Evolutionary conservation across 2,888 invertebrate species (phyloP), one percentile per base, ranked within the genome.

Genomic region (Dolichopus griseipennis): DNA sequence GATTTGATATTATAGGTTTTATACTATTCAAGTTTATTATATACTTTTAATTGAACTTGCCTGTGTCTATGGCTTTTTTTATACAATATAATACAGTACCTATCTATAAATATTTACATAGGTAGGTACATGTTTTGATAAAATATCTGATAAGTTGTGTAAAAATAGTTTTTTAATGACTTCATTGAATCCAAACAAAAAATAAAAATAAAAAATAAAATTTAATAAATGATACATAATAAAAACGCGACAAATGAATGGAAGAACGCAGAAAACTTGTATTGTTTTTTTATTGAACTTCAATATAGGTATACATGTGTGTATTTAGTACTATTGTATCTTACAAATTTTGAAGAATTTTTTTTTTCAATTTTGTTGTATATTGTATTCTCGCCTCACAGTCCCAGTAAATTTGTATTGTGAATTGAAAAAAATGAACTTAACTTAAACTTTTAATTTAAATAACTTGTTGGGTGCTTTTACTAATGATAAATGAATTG

Each of bases 101-200:
- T 27, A 4, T 27, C 5, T 27, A 5, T 27, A 4, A 27, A 27
- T 27, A 4, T 27, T 27, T 27, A 27, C 27, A 4, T 4, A 27
- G 5, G 9, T 52, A 52, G 15, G 52, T 52, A 52, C 15, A 52
- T 52, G 9, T 2, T 15, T 12, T 52, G 9, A 12, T 18, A 18
- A 52, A n/a, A 6, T 12, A 52, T 52, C 9, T 52, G 12, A 52
- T 15, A 52, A 52, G 1, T 18, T 52, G 4, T 18, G 52, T 18
- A 52, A 52, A 52, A 52, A 52, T 52, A 52, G 52, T n/a, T 52
- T 52, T 52, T 52, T 18, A 52, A 52, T 52, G 52, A 52, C 52
- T 52, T 52, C 52, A 52, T 52, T 18, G 2, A 18, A 52, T 18
- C 18, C 27, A 52, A 52, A 52, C n/a, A 52, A 52, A 18, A 15